Evolutionary conservation across 2,113 vertebrate species (phyloP).

Genomic region (Sinocyclocheilus grahami): DNA sequence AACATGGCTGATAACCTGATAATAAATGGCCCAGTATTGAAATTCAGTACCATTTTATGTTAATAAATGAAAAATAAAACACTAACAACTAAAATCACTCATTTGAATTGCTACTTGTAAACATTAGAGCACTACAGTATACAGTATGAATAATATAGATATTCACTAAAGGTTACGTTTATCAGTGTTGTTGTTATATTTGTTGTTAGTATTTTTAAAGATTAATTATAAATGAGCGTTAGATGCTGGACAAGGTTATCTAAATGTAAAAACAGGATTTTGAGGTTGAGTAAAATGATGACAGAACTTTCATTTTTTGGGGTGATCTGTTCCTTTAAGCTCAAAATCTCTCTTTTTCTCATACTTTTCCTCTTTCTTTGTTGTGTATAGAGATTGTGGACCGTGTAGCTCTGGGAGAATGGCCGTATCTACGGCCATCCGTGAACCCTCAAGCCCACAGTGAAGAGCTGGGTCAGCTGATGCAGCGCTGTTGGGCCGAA

Average conservation of each 20-base stretch:
- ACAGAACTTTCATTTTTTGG: background rate
- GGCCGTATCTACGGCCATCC: conserved; percentile 84
- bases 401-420: conserved; percentile 83
- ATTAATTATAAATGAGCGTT: background rate
- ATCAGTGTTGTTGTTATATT: background rate
- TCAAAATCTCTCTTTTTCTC: background rate
- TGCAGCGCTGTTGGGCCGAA: conserved; percentile 95
- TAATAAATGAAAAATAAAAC: background rate
- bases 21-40: background rate
- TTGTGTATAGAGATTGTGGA: conserved; percentile 85
- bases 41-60: background rate
- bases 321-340: background rate
- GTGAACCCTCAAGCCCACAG: conserved; percentile 78
- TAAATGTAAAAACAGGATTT: background rate
- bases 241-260: background rate
- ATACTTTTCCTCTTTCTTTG: background rate
- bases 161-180: background rate
- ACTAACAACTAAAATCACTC: background rate
- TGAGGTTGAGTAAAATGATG: background rate
- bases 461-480: conserved; percentile 90
- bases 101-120: background rate
- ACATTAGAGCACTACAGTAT: background rate
- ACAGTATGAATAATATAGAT: background rate
- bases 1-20: background rate
- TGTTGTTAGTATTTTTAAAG: background rate